phyloP scores from a whole-genome alignment of 2,888 invertebrate species.

The Ormyrus thymus region DNA sequence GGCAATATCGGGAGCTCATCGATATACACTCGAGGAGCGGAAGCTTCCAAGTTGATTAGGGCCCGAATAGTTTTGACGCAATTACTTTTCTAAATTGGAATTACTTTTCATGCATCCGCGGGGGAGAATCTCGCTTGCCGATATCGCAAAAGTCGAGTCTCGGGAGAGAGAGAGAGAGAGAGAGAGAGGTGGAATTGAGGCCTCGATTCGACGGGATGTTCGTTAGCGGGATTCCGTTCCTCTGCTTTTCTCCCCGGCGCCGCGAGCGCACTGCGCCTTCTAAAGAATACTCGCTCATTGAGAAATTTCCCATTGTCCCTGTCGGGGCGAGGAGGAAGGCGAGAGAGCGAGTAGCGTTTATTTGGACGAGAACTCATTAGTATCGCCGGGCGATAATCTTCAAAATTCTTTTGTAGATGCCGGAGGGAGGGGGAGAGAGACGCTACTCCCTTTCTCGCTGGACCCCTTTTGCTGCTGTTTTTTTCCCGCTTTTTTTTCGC shows the following conservation, averaged over 20 bases:
- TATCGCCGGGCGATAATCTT: constrained; percentile 52
- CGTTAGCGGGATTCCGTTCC: constrained; percentile 46
- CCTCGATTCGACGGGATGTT: constrained; percentile 44
- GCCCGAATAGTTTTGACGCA: constrained; percentile 43
- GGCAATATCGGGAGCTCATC: background rate
- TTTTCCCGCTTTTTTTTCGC: constrained; percentile 8
- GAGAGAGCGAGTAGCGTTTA: constrained; percentile 40
- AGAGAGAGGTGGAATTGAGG: constrained; percentile 11
- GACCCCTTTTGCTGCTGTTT: constrained; percentile 2
- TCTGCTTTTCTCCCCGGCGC: constrained; percentile 16
- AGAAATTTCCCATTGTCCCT: constrained; percentile 46
- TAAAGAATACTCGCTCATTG: constrained; percentile 51
- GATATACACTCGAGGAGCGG: background rate
- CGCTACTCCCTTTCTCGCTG: background rate
- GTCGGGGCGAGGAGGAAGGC: constrained; percentile 3
- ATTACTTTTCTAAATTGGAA: constrained; percentile 48
- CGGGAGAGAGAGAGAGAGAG: background rate
- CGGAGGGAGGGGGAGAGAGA: background rate
- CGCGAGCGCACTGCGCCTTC: background rate
- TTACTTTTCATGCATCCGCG: constrained; percentile 34
- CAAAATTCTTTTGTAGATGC: constrained; percentile 41
- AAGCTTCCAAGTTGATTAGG: background rate
- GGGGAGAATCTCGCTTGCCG: background rate
- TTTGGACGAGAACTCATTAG: constrained; percentile 54
- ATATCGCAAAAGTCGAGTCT: constrained; percentile 8